Conservation (phyloP, 2,797 vertebrate genomes). For the Spondyliosoma cantharus region DNA sequence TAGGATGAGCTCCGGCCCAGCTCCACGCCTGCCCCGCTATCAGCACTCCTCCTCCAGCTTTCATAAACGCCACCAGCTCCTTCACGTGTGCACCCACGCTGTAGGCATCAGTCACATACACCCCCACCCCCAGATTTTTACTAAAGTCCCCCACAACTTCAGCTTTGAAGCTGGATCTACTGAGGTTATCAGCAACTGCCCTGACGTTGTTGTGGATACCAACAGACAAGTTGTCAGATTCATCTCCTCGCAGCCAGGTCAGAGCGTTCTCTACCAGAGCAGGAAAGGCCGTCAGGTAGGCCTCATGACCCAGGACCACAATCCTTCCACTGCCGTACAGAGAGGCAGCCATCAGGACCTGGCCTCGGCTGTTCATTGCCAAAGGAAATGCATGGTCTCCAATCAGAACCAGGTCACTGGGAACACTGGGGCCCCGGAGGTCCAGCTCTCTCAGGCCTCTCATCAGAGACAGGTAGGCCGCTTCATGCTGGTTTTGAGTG, state of each 20-base stretch:
- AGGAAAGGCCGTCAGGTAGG: constrained; percentile 78
- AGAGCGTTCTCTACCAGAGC: constrained; percentile 83
- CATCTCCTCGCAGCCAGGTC: constrained; percentile 82
- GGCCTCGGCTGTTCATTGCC: constrained; percentile 76
- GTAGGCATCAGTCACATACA: constrained; percentile 85
- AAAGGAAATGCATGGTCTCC: constrained; percentile 86
- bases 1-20: constrained; percentile 81
- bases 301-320: constrained; percentile 85
- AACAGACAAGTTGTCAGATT: constrained; percentile 48
- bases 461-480: constrained; percentile 78
- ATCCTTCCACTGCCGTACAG: constrained; percentile 84
- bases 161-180: constrained; percentile 53
- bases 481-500: constrained; percentile 19
- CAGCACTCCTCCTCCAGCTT: constrained; percentile 89
- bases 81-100: constrained; percentile 47
- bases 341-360: constrained; percentile 87
- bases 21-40: constrained; percentile 89
- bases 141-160: constrained; percentile 59
- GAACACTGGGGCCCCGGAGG: constrained; percentile 50
- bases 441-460: constrained; percentile 80
- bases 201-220: constrained; percentile 70
- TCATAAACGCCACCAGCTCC: constrained; percentile 84
- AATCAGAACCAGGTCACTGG: constrained; percentile 83
- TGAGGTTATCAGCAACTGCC: constrained; percentile 70
- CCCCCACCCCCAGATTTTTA: constrained; percentile 51